Base-by-base conservation (phyloP, 2,113 vertebrate genomes). In the Caranx melampygus region DNA sequence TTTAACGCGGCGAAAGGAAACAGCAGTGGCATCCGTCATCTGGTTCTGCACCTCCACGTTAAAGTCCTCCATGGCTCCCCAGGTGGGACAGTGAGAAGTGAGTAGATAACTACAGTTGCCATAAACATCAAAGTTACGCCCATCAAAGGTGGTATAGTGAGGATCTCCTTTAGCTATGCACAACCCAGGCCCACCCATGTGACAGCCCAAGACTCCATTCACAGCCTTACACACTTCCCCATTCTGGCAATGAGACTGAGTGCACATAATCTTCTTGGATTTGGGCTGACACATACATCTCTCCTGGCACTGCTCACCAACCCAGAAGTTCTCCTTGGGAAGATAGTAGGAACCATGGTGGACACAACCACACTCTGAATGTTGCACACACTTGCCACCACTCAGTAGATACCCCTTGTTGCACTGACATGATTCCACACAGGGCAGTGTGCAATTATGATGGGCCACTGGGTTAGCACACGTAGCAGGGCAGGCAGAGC, bases 111-210 rank as follows among this genome's bases (percentile, higher is more conserved):
- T 91, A 79, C 94, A 93, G 60, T 89, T 88, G 18, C 90, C 92
- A 14, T 82, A 85, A 64, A 94, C 84, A 20, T 90, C 68, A 54
- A 91, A 92, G 5, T 59, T 71, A 3, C 2, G 4, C 0, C 91
- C 88, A 31, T 95, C 91, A 34, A 94, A 95, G 8, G 92, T 92
- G 15, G 76, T 82, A 69, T 92, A 94, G 63, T 93, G 89, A 34
- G 89, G 82, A 74, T 88, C 74, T 2, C 91, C 93, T 3, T 72
- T 74, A 26, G 82, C 85, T 45, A 81, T 55, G 75, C 89, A 90
- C 54, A 86, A 0, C 3, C 72, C 84, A 3, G 69, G 69, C 14
- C 66, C 52, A 0, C 77, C 31, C 2, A 52, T 4, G 9, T 87
- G 75, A 65, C 88, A 90, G 11, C 72, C 72, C 33, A 66, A 42